Conservation (phyloP, 2,113 vertebrate genomes). For the Asarcornis scutulata region DNA sequence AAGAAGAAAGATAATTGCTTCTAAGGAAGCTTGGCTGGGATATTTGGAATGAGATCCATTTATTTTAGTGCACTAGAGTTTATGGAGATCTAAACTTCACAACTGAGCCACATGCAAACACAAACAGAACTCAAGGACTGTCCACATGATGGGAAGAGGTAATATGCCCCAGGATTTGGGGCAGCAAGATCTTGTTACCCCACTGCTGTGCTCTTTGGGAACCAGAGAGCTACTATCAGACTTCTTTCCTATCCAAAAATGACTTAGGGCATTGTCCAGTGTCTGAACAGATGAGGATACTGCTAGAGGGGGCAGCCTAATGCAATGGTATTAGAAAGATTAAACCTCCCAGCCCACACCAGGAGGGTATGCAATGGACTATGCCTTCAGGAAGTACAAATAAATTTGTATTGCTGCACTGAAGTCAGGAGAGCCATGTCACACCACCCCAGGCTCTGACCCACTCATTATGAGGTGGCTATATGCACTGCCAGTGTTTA, state of each 20-base stretch:
- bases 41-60: background rate
- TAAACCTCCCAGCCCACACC: background rate
- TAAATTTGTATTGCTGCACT: background rate
- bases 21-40: background rate
- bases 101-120: background rate
- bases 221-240: accelerated
- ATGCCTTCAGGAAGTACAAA: background rate
- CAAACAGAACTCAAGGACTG: background rate
- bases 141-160: accelerated
- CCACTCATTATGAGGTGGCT: background rate
- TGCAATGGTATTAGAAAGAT: background rate
- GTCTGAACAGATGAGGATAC: background rate
- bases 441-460: background rate
- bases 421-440: accelerated
- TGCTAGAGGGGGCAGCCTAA: background rate
- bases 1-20: background rate
- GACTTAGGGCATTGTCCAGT: background rate
- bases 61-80: background rate
- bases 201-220: too few species aligned
- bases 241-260: background rate
- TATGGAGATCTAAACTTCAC: background rate
- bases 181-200: background rate
- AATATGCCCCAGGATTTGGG: accelerated
- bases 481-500: background rate
- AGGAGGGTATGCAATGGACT: background rate